Evolutionary conservation across 2,113 vertebrate species (phyloP).

Genomic region (Xenopus borealis): DNA sequence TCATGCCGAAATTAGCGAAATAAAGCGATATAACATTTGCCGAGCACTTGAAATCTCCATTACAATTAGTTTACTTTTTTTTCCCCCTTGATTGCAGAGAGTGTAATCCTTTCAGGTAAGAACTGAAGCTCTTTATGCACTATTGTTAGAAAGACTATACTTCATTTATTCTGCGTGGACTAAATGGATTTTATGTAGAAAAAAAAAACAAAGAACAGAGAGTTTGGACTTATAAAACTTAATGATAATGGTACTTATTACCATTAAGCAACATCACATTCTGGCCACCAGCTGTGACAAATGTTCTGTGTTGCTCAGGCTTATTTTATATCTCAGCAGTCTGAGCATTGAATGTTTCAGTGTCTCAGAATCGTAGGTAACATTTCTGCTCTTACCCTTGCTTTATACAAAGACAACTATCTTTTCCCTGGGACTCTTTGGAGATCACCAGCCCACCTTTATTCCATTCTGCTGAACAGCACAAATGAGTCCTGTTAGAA

Average conservation of each 20-base stretch:
- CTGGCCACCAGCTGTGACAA: constrained; percentile 42
- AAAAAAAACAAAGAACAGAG: background rate
- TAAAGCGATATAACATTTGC: background rate
- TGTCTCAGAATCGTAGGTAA: constrained; percentile 19
- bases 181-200: constrained; percentile 25
- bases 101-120: constrained; percentile 1
- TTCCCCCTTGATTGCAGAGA: constrained; percentile 19
- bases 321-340: constrained; percentile 43
- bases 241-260: constrained; percentile 41
- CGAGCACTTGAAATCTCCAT: constrained; percentile 14
- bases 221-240: constrained; percentile 17
- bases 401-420: constrained; percentile 32
- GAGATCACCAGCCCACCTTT: constrained; percentile 27
- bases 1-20: background rate
- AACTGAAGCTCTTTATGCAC: constrained; percentile 7
- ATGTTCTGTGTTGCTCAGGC: constrained; percentile 23
- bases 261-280: constrained; percentile 38
- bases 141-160: constrained; percentile 23
- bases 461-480: constrained; percentile 36
- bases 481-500: constrained; percentile 6
- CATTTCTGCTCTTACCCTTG: constrained; percentile 20
- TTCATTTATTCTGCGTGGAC: constrained; percentile 7
- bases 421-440: constrained; percentile 5
- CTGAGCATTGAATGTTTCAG: constrained; percentile 16
- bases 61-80: constrained; percentile 25